Conservation (phyloP, 2,888 invertebrate species). For the Tinea pellionella region DNA sequence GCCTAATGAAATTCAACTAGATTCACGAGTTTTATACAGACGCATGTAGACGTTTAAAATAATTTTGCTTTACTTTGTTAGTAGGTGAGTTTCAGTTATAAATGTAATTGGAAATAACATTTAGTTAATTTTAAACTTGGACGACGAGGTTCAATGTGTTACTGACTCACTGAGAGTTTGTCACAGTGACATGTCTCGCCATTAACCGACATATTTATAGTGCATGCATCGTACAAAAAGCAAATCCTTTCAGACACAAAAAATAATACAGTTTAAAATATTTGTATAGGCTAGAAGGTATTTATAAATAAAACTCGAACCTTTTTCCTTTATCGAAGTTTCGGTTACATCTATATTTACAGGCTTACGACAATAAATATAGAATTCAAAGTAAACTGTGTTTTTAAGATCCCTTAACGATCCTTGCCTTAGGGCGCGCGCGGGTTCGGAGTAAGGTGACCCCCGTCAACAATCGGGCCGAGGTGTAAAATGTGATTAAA, state of each 20-base stretch:
- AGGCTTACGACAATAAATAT: slow-evolving; percentile 6
- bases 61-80: background rate
- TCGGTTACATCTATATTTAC: slow-evolving; percentile 6
- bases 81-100: background rate
- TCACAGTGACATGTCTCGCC: no score
- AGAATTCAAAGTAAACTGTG: slow-evolving; percentile 10
- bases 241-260: background rate
- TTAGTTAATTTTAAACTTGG: background rate
- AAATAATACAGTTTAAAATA: background rate
- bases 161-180: background rate
- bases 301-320: background rate
- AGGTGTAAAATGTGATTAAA: slow-evolving; percentile 16
- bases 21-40: no score
- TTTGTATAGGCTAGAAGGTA: background rate
- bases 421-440: background rate
- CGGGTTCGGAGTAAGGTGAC: background rate
- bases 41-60: no score
- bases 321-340: slow-evolving; percentile 3
- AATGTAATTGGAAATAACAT: background rate
- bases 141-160: background rate
- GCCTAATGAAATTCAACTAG: no score
- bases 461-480: slow-evolving; percentile 10
- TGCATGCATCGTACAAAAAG: no score
- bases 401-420: background rate
- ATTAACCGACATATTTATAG: no score